Conservation (phyloP, 2,797 vertebrate genomes). For the Mus caroli region DNA sequence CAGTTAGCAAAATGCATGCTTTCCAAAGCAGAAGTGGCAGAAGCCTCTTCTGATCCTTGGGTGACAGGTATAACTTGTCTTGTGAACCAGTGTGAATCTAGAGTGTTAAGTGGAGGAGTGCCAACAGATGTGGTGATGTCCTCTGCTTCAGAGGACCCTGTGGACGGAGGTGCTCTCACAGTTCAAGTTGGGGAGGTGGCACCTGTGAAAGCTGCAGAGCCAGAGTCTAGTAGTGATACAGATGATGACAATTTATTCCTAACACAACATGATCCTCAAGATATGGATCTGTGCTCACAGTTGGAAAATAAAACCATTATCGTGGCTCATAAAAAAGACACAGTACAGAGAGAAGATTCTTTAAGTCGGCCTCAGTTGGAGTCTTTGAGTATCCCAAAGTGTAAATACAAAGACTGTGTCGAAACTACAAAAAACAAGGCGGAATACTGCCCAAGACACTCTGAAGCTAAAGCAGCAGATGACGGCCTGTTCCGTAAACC, state of each 20-base stretch:
- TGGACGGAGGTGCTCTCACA: not conserved
- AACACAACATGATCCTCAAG: conserved; percentile 90
- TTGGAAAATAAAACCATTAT: conserved; percentile 77
- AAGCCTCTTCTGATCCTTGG: rapidly evolving
- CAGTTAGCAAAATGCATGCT: not conserved
- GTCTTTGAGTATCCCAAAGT: not conserved
- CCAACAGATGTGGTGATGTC: not conserved
- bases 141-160: not conserved
- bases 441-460: conserved; percentile 79
- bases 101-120: not conserved
- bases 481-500: conserved; percentile 90
- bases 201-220: not conserved
- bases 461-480: conserved; percentile 65
- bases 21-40: conserved; percentile 25
- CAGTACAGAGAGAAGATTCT: conserved; percentile 71
- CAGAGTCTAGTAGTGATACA: conserved; percentile 56
- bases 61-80: not conserved
- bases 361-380: conserved; percentile 58
- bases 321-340: conserved; percentile 14
- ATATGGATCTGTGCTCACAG: conserved; percentile 92
- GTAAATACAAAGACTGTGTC: conserved; percentile 78
- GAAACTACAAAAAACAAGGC: conserved; percentile 62
- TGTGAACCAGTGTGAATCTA: not conserved
- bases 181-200: not conserved
- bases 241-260: conserved; percentile 87